Percentiles rank a stretch among this genome's conserved stretches.
These are phyloP conservation scores for Epinephelus cyanopodus DNA, from an alignment of 2,113 vertebrate species.

Conservation along the genomic window DNA sequence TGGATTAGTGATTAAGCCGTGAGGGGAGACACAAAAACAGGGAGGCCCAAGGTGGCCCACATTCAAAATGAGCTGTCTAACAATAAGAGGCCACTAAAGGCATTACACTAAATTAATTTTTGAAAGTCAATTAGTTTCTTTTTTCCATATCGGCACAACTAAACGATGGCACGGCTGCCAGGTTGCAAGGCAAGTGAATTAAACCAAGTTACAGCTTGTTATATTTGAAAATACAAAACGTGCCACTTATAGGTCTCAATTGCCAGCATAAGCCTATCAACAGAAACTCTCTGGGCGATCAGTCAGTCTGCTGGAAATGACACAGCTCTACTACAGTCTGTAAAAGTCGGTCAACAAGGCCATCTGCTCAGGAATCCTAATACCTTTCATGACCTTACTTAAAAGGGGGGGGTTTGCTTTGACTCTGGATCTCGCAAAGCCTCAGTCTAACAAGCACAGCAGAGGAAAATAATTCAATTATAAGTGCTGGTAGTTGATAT, in stretches of 20 bases:
- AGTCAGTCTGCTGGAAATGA: constrained; percentile 22
- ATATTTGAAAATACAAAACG: background rate
- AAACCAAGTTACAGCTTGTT: background rate
- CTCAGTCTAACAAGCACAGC: no score
- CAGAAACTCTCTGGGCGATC: background rate
- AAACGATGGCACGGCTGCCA: background rate
- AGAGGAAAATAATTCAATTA: background rate
- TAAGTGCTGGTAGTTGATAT: background rate
- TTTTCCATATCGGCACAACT: no score
- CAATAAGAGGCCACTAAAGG: background rate
- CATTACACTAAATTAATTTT: background rate
- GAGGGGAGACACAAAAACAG: background rate
- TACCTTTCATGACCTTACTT: constrained; percentile 49
- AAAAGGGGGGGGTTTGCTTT: background rate
- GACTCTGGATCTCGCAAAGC: constrained; percentile 7
- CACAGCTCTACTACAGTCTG: background rate
- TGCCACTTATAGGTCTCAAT: background rate
- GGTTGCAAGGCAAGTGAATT: background rate
- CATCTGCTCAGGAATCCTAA: constrained; percentile 76
- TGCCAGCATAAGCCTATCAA: constrained; percentile 20
- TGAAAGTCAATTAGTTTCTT: background rate
- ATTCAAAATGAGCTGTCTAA: background rate
- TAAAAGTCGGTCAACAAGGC: constrained; percentile 49
- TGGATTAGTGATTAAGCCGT: constrained; percentile 64
- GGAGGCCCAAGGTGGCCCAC: background rate